Evolutionary conservation across 1,140 invertebrate species (phyloP), one percentile per base, ranked within the genome.

Genomic region (Bombus pascuorum): DNA sequence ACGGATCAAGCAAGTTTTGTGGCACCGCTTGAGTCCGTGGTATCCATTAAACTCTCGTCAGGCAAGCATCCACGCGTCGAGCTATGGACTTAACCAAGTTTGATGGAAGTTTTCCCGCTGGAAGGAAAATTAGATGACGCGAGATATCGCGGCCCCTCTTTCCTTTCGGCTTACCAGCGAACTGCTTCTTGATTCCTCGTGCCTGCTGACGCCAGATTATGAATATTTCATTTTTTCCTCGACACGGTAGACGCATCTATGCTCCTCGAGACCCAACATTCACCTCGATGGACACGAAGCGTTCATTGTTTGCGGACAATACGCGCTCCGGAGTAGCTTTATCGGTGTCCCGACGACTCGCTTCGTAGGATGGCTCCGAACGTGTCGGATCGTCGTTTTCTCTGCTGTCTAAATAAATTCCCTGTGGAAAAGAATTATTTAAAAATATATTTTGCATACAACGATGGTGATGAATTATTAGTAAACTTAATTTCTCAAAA

Each of bases 31-130:
- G 83, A 70, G 76, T 90, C 84, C 65, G 75, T 71, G 75, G 79
- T 86, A 90, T 81, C 89, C 85, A 91, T 91, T 91, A 91, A 91
- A 91, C 85, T 91, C 87, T 91, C 85, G 86, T 91, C 74, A 68
- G 76, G 18, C 62, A 34, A 18, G 65, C 57, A 66, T 65, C 57
- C 79, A 57, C 59, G 72, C 39, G 53, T 59, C 78, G 47, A 72
- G 74, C 80, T 39, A 72, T 87, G 57, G 82, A 85, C 78, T 87
- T 85, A 74, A 73, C 37, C 76, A 77, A 87, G 44, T 90, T 90
- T 81, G 85, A 87, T 62, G 88, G 84, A 87, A 90, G 85, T 90
- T 87, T 83, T 79, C 76, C 68, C 59, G 37, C 62, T 76, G 57
- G 37, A 71, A 62, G 73, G 78, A 86, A 90, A 89, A 87, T 89